Conservation (phyloP, 2,797 vertebrate species). For the Gila robusta region DNA sequence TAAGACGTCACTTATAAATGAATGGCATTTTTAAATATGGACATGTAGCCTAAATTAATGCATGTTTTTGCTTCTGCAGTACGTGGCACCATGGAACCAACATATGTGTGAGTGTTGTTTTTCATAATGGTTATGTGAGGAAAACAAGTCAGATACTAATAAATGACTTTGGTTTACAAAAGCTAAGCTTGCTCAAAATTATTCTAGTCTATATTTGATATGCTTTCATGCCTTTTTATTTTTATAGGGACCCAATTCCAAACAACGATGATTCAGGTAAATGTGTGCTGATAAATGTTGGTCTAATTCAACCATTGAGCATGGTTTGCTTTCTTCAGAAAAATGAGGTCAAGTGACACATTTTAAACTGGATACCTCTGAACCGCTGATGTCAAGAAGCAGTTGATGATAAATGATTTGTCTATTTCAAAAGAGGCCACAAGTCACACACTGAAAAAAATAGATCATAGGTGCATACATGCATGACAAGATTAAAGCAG, state of each 20-base stretch:
- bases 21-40: not conserved
- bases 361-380: not conserved
- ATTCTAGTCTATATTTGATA: not conserved
- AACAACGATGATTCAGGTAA: not conserved
- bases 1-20: not conserved
- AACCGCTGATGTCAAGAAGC: not conserved
- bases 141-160: not conserved
- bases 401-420: not conserved
- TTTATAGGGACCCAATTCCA: constrained; percentile 51
- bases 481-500: not conserved
- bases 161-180: not conserved
- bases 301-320: not conserved
- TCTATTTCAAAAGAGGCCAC: not conserved
- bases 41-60: not conserved
- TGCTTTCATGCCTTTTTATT: not conserved
- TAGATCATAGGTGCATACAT: not conserved
- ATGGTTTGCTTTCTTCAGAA: not conserved
- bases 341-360: constrained; percentile 5
- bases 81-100: constrained; percentile 51
- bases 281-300: not conserved
- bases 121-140: not conserved
- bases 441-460: not conserved
- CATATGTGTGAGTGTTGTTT: constrained; percentile 64
- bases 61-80: constrained; percentile 29
- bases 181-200: not conserved